These are phyloP conservation scores for silkworm (Bombyx mori) DNA, from an alignment of 1,140 invertebrate species.

Conservation along the genomic window ASM3026992v2 NC_085116.1:5948501-5949000, in stretches of 20 bases:
- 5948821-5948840: slow-evolving; percentile 56
- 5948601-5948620: slow-evolving; percentile 39
- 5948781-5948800: slow-evolving; percentile 14
- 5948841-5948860: slow-evolving; percentile 59
- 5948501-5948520: too few relatives aligned
- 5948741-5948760: slow-evolving; percentile 24
- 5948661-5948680: slow-evolving; percentile 22
- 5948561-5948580: slow-evolving; percentile 57
- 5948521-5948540: slow-evolving; percentile 8
- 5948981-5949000: too few relatives aligned
- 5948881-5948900: neutral
- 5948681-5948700: slow-evolving; percentile 19
- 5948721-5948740: slow-evolving; percentile 15
- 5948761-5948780: slow-evolving; percentile 44
- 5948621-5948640: slow-evolving; percentile 44
- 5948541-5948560: slow-evolving; percentile 50
- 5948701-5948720: slow-evolving; percentile 13
- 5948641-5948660: slow-evolving; percentile 45
- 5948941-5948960: too few relatives aligned
- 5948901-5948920: neutral
- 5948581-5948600: slow-evolving; percentile 59
- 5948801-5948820: slow-evolving; percentile 51
- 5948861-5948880: slow-evolving; percentile 32
- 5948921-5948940: too few relatives aligned
- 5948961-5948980: too few relatives aligned